Percentiles rank a stretch among this genome's conserved stretches.
These are phyloP conservation scores for Polydrusus pterygomalis DNA, from an alignment of 2,888 invertebrate species.

Conservation along the genomic window DNA sequence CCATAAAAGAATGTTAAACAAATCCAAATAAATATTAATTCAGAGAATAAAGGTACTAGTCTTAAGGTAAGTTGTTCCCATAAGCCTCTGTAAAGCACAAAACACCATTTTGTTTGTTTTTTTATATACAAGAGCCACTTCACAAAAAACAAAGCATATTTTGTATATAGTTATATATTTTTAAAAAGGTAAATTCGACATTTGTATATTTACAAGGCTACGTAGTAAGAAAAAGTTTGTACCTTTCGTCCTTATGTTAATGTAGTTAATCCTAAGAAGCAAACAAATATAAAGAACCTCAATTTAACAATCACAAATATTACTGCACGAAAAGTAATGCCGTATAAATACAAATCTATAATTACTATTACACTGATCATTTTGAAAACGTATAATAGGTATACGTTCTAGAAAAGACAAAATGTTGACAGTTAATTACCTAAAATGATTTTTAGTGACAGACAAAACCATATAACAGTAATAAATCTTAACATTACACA, in stretches of 20 bases:
- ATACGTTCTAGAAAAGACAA: too few species aligned
- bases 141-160: background rate
- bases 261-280: background rate
- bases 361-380: background rate
- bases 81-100: slow-evolving; percentile 31
- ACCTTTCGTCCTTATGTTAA: background rate
- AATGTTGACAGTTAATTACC: too few species aligned
- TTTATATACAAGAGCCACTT: slow-evolving; percentile 35
- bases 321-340: background rate
- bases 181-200: background rate
- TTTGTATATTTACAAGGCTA: background rate
- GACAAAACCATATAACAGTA: too few species aligned
- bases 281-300: background rate
- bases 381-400: too few species aligned
- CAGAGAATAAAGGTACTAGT: background rate
- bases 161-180: slow-evolving; percentile 11
- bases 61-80: slow-evolving; percentile 1
- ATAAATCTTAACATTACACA: too few species aligned
- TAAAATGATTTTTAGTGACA: too few species aligned
- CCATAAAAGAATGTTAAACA: background rate
- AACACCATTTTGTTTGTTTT: slow-evolving; percentile 21
- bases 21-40: background rate
- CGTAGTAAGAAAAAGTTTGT: background rate
- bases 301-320: background rate
- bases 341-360: background rate